Evolutionary conservation across 2,888 invertebrate species (phyloP).

Genomic region (Melitaea athalia): DNA sequence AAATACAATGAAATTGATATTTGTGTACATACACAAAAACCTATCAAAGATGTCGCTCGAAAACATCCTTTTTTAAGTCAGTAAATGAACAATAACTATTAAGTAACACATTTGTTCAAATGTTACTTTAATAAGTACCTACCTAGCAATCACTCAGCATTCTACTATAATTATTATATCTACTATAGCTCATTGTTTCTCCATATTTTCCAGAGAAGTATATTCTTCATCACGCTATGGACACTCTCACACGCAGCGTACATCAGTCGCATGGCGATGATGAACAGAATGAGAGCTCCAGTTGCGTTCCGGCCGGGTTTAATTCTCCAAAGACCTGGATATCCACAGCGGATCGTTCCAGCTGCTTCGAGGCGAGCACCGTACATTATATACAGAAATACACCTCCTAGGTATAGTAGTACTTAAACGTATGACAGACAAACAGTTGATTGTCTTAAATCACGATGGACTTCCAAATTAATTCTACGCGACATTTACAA

Average conservation of each 20-base stretch:
- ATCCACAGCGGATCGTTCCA: constrained; percentile 54
- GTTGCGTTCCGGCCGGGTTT: constrained; percentile 68
- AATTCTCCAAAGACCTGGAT: constrained; percentile 60
- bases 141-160: not conserved
- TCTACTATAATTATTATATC: not conserved
- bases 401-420: constrained; percentile 57
- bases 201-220: constrained; percentile 24
- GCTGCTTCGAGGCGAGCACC: constrained; percentile 64
- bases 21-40: too few species aligned
- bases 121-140: too few species aligned
- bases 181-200: not conserved
- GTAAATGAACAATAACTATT: too few species aligned
- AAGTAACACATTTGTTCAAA: too few species aligned
- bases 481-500: too few species aligned
- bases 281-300: constrained; percentile 57
- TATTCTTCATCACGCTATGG: constrained; percentile 57
- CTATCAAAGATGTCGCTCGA: too few species aligned
- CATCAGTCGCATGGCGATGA: constrained; percentile 60
- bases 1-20: too few species aligned
- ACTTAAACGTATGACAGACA: not conserved
- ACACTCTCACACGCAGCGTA: constrained; percentile 62
- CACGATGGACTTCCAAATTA: too few species aligned
- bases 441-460: too few species aligned
- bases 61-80: too few species aligned
- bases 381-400: constrained; percentile 63